phyloP scores from a whole-genome alignment of 2,113 vertebrate genomes.

The Cavia porcellus region DNA sequence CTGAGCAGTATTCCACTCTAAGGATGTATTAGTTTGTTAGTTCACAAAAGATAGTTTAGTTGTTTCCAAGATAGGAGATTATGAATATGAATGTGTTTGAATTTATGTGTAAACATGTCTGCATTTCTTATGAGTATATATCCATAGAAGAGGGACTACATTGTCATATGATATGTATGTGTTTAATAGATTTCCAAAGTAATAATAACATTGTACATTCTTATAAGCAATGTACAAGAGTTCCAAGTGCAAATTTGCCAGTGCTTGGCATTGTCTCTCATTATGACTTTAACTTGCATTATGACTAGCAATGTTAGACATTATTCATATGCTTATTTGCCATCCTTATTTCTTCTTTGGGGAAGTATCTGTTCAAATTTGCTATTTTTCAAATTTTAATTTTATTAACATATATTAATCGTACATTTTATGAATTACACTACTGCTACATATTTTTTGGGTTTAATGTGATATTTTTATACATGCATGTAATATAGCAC shows the following conservation, averaged over 20 bases:
- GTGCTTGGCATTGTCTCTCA: not conserved
- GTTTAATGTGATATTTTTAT: not conserved
- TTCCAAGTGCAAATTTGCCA: not conserved
- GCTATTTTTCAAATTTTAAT: not conserved
- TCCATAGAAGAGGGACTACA: not conserved
- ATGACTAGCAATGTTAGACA: not conserved
- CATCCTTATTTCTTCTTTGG: not conserved
- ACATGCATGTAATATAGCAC: not conserved
- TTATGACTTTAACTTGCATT: not conserved
- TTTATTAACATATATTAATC: not conserved
- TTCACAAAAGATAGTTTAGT: not conserved
- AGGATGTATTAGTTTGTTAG: not conserved
- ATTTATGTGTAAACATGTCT: not conserved
- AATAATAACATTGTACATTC: not conserved
- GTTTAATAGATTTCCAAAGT: not conserved
- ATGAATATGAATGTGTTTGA: not conserved
- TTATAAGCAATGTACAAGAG: not conserved
- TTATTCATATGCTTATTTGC: not conserved
- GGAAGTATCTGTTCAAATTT: not conserved
- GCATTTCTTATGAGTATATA: conserved; percentile 2
- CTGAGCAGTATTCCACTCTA: not conserved
- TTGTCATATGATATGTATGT: not conserved
- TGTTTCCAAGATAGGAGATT: not conserved
- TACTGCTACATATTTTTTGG: not conserved
- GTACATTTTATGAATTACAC: not conserved